phyloP scores from a whole-genome alignment of 2,113 vertebrate species.

The Theropithecus gelada region DNA sequence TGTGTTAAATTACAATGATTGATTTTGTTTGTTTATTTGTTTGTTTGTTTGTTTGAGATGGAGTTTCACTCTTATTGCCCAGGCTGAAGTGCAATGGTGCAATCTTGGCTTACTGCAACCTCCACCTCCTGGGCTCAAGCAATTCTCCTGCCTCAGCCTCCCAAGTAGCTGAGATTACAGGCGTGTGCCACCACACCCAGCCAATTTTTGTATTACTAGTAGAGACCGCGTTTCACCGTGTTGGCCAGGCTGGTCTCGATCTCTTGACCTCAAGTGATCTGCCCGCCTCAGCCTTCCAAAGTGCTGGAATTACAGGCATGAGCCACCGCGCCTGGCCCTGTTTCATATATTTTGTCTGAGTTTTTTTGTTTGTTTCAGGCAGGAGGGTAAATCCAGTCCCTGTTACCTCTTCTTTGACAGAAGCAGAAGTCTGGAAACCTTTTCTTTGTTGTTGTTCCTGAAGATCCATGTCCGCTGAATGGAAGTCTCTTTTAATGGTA shows the following conservation, averaged over 20 bases:
- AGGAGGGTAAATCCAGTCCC: background rate
- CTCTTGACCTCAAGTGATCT: background rate
- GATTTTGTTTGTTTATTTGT: background rate
- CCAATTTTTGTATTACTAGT: background rate
- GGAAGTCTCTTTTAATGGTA: background rate
- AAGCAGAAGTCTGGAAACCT: background rate
- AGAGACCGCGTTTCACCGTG: background rate
- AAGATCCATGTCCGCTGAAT: no score
- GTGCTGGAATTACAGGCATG: background rate
- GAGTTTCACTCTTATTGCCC: background rate
- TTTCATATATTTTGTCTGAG: background rate
- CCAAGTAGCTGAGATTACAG: background rate
- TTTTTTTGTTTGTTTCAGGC: background rate
- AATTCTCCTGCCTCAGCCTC: background rate
- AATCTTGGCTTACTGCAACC: background rate
- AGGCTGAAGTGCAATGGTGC: background rate
- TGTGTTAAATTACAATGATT: background rate
- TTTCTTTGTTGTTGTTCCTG: background rate
- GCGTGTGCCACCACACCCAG: background rate
- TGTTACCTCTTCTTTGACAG: background rate
- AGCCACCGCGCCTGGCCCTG: background rate
- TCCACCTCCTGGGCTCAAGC: background rate
- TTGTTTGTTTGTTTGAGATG: background rate
- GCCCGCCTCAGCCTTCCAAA: background rate
- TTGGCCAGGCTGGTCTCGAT: background rate